A percentile compares a stretch with the other conserved stretches of the same genome.
Conservation (phyloP, 2,888 invertebrate species). For the Cheilosia vulpina region DNA sequence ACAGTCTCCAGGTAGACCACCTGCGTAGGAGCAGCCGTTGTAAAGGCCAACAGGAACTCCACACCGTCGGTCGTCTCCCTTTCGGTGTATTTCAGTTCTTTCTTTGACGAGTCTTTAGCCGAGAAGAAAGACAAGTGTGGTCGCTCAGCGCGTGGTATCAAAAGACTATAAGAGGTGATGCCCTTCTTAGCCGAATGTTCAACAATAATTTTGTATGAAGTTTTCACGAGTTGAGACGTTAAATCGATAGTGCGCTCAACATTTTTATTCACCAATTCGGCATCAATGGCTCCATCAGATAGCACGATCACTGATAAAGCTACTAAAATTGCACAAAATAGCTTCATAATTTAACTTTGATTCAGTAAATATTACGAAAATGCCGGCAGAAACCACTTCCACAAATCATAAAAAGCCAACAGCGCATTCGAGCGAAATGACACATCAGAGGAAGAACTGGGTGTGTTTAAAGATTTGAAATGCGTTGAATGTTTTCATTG, state of each 20-base stretch:
- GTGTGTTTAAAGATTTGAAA: not conserved
- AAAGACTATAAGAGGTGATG: slow-evolving; percentile 88
- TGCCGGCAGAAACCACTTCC: slow-evolving; percentile 46
- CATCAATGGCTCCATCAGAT: slow-evolving; percentile 82
- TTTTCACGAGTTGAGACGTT: slow-evolving; percentile 94
- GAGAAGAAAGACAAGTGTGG: slow-evolving; percentile 90
- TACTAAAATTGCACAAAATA: slow-evolving; percentile 36
- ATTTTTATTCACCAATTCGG: slow-evolving; percentile 89
- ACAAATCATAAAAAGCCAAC: slow-evolving; percentile 70
- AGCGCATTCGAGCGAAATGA: slow-evolving; percentile 58
- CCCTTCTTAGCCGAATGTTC: slow-evolving; percentile 92
- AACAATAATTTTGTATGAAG: slow-evolving; percentile 90
- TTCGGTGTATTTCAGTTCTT: slow-evolving; percentile 85
- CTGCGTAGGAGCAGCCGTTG: slow-evolving; percentile 79
- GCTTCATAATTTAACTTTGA: slow-evolving; percentile 42
- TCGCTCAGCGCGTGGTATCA: slow-evolving; percentile 85
- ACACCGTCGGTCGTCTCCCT: slow-evolving; percentile 85
- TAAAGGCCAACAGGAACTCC: slow-evolving; percentile 86
- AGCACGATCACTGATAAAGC: slow-evolving; percentile 40
- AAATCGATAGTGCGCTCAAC: slow-evolving; percentile 94
- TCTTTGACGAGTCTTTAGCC: slow-evolving; percentile 87
- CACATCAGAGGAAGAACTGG: slow-evolving; percentile 61
- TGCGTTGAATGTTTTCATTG: slow-evolving; percentile 1
- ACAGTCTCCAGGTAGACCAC: slow-evolving; percentile 87
- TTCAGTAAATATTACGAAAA: slow-evolving; percentile 33